phyloP scores from a whole-genome alignment of 2,888 invertebrate species.

The Nemapogon koenigi region DNA sequence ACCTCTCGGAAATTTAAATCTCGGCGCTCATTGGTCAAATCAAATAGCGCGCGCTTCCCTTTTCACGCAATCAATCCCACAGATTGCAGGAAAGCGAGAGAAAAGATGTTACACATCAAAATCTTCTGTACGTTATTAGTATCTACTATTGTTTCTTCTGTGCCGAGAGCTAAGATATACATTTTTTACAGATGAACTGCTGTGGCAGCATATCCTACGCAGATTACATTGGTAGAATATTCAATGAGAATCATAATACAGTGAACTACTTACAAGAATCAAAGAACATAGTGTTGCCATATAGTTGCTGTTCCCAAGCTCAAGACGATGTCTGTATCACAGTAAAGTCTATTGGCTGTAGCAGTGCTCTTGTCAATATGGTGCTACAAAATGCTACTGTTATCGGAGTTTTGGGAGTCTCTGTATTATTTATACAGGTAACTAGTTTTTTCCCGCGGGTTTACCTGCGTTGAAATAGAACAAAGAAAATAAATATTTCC shows the following conservation, averaged over 20 bases:
- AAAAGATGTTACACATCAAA: no score
- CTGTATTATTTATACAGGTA: slow-evolving; percentile 54
- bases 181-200: slow-evolving; percentile 40
- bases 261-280: slow-evolving; percentile 23
- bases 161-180: no score
- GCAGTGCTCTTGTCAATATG: slow-evolving; percentile 29
- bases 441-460: slow-evolving; percentile 8
- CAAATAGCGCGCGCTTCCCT: no score
- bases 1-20: no score
- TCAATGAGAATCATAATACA: slow-evolving; percentile 30
- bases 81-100: no score
- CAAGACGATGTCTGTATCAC: slow-evolving; percentile 25
- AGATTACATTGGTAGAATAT: slow-evolving; percentile 34
- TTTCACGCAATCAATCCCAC: no score
- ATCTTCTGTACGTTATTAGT: no score
- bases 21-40: no score
- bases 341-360: slow-evolving; percentile 32
- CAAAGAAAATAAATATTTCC: no score
- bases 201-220: slow-evolving; percentile 39
- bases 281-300: slow-evolving; percentile 29
- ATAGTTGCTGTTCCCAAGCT: slow-evolving; percentile 30
- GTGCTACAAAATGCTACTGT: slow-evolving; percentile 43
- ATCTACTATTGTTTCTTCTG: no score
- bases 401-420: slow-evolving; percentile 47
- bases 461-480: neutral